Percentiles rank a stretch among this genome's conserved stretches.
These are phyloP conservation scores for Pteronura brasiliensis DNA, from an alignment of 2,113 vertebrate genomes.

Conservation along the genomic window DNA sequence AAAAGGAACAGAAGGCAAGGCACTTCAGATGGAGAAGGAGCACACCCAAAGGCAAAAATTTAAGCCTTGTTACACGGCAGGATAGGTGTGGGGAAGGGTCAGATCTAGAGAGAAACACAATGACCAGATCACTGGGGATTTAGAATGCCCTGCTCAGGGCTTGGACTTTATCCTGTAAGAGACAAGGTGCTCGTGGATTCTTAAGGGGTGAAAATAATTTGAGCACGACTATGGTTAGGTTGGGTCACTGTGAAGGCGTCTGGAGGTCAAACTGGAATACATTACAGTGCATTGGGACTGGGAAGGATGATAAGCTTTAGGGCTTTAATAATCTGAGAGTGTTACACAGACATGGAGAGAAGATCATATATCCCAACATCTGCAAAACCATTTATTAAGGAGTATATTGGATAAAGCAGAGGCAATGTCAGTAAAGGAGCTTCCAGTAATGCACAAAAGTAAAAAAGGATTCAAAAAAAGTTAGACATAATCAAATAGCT, in stretches of 20 bases:
- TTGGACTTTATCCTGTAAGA: not conserved
- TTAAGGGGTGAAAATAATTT: not conserved
- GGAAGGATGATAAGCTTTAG: accelerated
- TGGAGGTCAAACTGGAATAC: not conserved
- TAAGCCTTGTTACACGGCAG: not conserved
- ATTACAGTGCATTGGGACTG: too few species aligned
- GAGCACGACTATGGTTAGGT: too few species aligned
- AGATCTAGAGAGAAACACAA: not conserved
- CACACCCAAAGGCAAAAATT: not conserved
- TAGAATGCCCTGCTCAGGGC: not conserved
- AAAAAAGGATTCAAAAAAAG: too few species aligned
- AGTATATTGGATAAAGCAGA: not conserved
- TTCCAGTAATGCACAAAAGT: too few species aligned
- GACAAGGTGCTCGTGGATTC: not conserved
- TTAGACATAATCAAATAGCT: too few species aligned
- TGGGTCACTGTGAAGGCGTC: not conserved
- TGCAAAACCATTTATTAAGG: not conserved
- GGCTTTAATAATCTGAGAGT: not conserved
- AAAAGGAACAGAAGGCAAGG: not conserved
- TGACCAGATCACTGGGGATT: not conserved
- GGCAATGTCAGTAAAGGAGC: not conserved
- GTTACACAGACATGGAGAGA: too few species aligned
- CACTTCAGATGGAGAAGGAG: not conserved
- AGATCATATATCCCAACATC: not conserved
- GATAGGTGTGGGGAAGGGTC: not conserved